Base-by-base conservation (phyloP, 1,140 invertebrate species). In the Teleopsis dalmanni region DNA sequence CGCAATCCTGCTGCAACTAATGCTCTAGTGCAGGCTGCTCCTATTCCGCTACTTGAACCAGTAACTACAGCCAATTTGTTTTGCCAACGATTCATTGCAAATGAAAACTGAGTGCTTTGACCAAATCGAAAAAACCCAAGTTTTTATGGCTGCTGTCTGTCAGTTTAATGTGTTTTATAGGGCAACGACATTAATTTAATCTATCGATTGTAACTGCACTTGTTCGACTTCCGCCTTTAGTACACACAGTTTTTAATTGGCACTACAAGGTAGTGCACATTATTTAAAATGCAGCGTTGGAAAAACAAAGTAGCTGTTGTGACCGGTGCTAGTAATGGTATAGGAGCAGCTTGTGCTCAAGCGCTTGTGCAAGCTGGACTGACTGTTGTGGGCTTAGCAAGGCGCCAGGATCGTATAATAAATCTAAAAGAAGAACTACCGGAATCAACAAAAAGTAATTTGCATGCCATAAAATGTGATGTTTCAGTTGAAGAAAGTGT, bases 381-480 rank as follows among this genome's bases (percentile, higher is more conserved):
- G 58, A 67, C 73, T 46, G 85, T 88, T 10, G 76, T 87, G 0
- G 87, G 82, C 0, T 71, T 87, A 29, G 84, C 84, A 0, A 73
- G 84, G 37, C 76, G 82, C 46, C 57, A 77, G 11, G 73, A 81
- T 9, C 70, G 73, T 23, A 70, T 89, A 21, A 66, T 80, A 49
- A 71, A 76, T 50, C 47, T 65, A 52, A 68, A 50, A 47, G 22
- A 23, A 50, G 61, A 45, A 41, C 42, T 53, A 25, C 46, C 33
- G 8, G 7, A 29, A 10, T 45, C 59, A 21, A 47, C 57, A 26
- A 59, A 58, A 1, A 73, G 69, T 13, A 60, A 72, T 48, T 59
- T 80, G 4, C 64, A 76, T 51, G 59, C 78, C 0, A 46, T 77
- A 3, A 60, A 65, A 51, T 78, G 76, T 53, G 87, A 91, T 60